Evolutionary conservation across 1,140 invertebrate species (phyloP).

Genomic region (Drosophila baimaii): DNA sequence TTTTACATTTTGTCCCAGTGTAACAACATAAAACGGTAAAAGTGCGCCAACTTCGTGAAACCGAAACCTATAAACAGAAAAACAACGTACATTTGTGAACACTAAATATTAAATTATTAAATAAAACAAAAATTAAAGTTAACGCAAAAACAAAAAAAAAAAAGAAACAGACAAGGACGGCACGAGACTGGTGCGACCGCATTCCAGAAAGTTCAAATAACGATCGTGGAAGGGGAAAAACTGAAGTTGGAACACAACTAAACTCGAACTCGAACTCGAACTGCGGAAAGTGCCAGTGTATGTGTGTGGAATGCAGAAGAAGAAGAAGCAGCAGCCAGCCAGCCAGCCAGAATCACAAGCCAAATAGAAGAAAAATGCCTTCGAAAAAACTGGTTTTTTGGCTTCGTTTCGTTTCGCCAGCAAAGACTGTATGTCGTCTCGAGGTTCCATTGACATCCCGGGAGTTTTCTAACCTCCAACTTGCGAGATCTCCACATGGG

Average conservation of each 20-base stretch:
- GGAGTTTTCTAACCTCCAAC: constrained; percentile 67
- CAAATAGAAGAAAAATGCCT: constrained; percentile 66
- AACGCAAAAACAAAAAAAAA: constrained; percentile 24
- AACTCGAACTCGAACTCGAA: constrained; percentile 45
- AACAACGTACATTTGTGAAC: constrained; percentile 1
- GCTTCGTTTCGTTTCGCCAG: constrained; percentile 16
- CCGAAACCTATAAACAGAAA: background rate
- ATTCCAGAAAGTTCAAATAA: constrained; percentile 82
- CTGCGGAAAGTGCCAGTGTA: constrained; percentile 50
- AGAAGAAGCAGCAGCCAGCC: constrained; percentile 30
- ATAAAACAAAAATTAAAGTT: constrained; percentile 19
- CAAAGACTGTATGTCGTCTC: constrained; percentile 72
- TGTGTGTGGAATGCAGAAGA: constrained; percentile 73
- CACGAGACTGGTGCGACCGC: constrained; percentile 72
- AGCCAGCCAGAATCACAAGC: constrained; percentile 45
- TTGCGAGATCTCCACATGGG: constrained; percentile 50
- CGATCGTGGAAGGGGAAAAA: constrained; percentile 60
- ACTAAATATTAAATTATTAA: constrained; percentile 27
- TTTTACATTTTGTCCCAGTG: constrained; percentile 6
- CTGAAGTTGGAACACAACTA: constrained; percentile 70
- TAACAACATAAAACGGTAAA: constrained; percentile 5
- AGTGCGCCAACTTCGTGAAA: constrained; percentile 9
- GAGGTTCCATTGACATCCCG: constrained; percentile 70
- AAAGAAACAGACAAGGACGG: constrained; percentile 33
- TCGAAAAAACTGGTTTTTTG: constrained; percentile 66